Conservation (phyloP, 2,797 vertebrate genomes). For the Okamejei kenojei region DNA sequence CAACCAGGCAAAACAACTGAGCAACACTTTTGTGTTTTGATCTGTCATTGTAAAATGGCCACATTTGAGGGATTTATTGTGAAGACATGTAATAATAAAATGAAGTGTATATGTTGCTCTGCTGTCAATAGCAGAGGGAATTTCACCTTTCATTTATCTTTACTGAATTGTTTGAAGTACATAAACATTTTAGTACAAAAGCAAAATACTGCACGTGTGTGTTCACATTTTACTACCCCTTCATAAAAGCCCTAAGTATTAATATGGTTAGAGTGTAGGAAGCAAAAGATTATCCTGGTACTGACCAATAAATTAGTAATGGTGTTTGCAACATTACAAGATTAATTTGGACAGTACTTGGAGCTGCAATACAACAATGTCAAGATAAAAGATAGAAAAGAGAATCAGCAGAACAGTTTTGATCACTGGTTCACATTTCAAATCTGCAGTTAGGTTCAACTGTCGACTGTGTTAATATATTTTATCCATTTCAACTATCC, state of each 20-base stretch:
- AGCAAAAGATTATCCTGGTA: not conserved
- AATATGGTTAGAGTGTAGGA: not conserved
- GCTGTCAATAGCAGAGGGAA: not conserved
- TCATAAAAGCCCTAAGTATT: not conserved
- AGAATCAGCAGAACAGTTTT: not conserved
- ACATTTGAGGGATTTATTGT: not conserved
- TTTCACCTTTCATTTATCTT: not conserved
- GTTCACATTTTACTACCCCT: not conserved
- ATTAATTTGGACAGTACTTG: not conserved
- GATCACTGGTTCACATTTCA: not conserved
- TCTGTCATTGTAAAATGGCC: too few species aligned
- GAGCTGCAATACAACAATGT: not conserved
- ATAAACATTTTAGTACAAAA: not conserved
- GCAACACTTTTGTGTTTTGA: not conserved
- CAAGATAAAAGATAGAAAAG: not conserved
- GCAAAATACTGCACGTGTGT: too few species aligned
- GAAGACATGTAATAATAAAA: not conserved
- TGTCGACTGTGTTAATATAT: not conserved
- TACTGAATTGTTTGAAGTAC: not conserved
- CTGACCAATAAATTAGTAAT: not conserved
- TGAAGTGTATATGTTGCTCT: not conserved
- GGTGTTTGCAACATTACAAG: not conserved
- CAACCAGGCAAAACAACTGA: too few species aligned
- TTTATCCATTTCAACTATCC: not conserved
- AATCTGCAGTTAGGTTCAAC: not conserved